Percentiles rank a stretch among this genome's conserved stretches.
These are phyloP conservation scores for Otus sunia DNA, from an alignment of 2,113 vertebrate genomes.

Conservation along the genomic window DNA sequence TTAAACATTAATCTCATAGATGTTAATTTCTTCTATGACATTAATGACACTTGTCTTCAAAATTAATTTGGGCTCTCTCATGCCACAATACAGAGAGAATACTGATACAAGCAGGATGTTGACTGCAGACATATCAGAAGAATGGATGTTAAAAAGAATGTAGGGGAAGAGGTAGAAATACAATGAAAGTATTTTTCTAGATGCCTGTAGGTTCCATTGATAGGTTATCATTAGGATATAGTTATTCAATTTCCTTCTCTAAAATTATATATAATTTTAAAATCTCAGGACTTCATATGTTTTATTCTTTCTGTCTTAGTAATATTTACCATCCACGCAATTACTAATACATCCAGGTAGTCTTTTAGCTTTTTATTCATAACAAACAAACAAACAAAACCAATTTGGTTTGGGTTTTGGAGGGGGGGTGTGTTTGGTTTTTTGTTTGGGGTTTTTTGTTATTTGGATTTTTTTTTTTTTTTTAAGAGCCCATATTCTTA, in stretches of 20 bases:
- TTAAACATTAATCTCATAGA: neutral
- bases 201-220: too few species aligned
- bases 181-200: neutral
- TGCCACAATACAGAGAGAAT: neutral
- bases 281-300: neutral
- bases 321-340: neutral
- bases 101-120: neutral
- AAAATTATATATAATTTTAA: neutral
- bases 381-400: neutral
- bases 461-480: too few species aligned
- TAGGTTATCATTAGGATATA: too few species aligned
- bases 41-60: neutral
- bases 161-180: neutral
- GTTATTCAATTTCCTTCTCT: neutral
- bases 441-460: accelerated
- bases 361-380: neutral
- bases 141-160: neutral
- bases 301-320: neutral
- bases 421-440: neutral
- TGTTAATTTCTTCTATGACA: neutral
- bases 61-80: neutral
- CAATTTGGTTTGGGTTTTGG: neutral
- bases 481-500: neutral
- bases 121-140: neutral
- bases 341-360: too few species aligned